Conservation (phyloP, 2,888 invertebrate species). For the Choreutis nemorana region DNA sequence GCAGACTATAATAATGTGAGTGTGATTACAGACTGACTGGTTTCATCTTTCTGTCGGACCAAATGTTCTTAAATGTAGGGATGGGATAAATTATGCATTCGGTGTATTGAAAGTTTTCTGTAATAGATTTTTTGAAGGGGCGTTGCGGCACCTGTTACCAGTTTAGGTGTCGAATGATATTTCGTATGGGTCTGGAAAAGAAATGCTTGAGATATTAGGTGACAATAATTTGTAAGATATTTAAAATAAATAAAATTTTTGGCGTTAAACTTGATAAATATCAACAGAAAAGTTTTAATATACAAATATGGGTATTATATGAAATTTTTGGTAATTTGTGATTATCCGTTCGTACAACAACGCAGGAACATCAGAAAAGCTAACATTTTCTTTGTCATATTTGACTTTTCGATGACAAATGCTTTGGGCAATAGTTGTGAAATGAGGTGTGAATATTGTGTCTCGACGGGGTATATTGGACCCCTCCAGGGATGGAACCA, state of each 20-base stretch:
- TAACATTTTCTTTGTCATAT: conserved; percentile 20
- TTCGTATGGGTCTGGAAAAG: not conserved
- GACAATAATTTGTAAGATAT: conserved; percentile 6
- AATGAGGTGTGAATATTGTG: conserved; percentile 66
- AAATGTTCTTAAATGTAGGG: conserved; percentile 48
- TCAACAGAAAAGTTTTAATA: not conserved
- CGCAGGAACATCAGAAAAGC: too few relatives aligned
- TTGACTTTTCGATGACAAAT: conserved; percentile 39
- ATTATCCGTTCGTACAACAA: not conserved
- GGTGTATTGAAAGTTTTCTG: conserved; percentile 51
- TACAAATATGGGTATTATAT: too few relatives aligned
- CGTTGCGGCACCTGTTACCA: conserved; percentile 36
- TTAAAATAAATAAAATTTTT: conserved; percentile 1
- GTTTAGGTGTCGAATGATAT: conserved; percentile 13
- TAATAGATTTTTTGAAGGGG: conserved; percentile 43
- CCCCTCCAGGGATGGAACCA: conserved; percentile 29
- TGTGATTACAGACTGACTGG: conserved; percentile 47
- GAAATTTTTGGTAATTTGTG: not conserved
- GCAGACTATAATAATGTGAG: conserved; percentile 45
- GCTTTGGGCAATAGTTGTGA: conserved; percentile 47
- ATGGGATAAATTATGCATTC: conserved; percentile 53
- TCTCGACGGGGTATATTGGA: conserved; percentile 40
- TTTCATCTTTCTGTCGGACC: conserved; percentile 53
- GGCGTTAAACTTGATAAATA: not conserved
- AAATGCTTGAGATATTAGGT: conserved; percentile 2